Conservation (phyloP, 2,113 vertebrate species). For the Salvelinus namaycush region DNA sequence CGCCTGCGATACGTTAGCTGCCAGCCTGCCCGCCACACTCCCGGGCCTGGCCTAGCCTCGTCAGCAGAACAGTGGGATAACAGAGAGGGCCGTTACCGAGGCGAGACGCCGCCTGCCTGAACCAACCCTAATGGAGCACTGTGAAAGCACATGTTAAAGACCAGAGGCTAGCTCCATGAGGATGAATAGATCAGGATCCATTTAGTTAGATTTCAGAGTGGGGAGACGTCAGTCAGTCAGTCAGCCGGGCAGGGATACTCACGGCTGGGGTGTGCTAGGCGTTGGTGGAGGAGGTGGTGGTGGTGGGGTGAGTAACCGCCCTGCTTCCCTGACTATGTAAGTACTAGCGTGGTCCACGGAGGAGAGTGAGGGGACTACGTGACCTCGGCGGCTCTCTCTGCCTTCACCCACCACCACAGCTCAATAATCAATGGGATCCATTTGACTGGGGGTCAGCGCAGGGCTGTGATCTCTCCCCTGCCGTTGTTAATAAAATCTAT, state of each 20-base stretch:
- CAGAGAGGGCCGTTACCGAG: neutral
- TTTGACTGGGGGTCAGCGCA: neutral
- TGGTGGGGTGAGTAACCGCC: neutral
- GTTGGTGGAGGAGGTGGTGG: neutral
- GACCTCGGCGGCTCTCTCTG: neutral
- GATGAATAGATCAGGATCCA: neutral
- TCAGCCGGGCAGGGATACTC: neutral
- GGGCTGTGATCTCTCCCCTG: neutral
- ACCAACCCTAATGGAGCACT: neutral
- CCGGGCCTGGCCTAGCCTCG: neutral
- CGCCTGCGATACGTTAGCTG: neutral
- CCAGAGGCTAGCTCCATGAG: neutral
- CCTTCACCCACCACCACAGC: neutral
- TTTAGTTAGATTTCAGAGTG: neutral
- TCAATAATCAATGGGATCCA: slow-evolving; percentile 4
- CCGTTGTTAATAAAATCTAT: neutral
- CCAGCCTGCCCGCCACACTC: neutral
- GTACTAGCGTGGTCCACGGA: neutral
- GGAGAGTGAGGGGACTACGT: neutral
- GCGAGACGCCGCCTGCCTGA: neutral
- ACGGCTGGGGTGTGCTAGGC: neutral
- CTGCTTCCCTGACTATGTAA: neutral
- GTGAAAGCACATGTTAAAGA: neutral
- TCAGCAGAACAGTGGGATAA: neutral
- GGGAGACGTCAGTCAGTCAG: neutral